phyloP scores from a whole-genome alignment of 2,888 invertebrate species.

The Dryomyza anilis region DNA sequence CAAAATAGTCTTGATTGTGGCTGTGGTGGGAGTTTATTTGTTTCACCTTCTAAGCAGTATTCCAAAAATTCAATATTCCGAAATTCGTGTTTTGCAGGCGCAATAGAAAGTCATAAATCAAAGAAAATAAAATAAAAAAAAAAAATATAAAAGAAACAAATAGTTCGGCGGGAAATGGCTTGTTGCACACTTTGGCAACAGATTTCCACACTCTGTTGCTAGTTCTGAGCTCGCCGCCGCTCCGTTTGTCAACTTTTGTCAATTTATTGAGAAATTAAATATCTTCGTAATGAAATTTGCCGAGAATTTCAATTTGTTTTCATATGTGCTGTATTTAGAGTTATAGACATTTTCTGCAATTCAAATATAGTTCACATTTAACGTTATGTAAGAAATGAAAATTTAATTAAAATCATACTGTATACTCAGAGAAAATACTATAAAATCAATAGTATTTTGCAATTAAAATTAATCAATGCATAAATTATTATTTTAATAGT shows the following conservation, averaged over 20 bases:
- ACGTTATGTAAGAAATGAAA: too few species aligned
- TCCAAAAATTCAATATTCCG: background rate
- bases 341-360: too few species aligned
- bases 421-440: too few species aligned
- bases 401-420: too few species aligned
- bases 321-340: too few species aligned
- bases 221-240: background rate
- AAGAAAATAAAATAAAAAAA: background rate
- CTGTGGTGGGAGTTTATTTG: background rate
- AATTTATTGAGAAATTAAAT: conserved; percentile 6
- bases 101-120: background rate
- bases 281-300: background rate
- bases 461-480: too few species aligned
- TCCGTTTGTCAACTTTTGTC: background rate
- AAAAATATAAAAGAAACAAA: background rate
- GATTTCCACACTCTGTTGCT: background rate
- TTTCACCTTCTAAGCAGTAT: background rate
- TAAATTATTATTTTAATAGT: too few species aligned
- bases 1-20: conserved; percentile 27
- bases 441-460: too few species aligned
- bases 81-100: background rate
- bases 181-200: conserved; percentile 8
- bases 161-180: background rate
- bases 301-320: too few species aligned
- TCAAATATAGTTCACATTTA: too few species aligned